Evolutionary conservation across 2,888 invertebrate genomes (phyloP), one percentile per base, ranked within the genome.

Genomic region (Chydorus sphaericus): DNA sequence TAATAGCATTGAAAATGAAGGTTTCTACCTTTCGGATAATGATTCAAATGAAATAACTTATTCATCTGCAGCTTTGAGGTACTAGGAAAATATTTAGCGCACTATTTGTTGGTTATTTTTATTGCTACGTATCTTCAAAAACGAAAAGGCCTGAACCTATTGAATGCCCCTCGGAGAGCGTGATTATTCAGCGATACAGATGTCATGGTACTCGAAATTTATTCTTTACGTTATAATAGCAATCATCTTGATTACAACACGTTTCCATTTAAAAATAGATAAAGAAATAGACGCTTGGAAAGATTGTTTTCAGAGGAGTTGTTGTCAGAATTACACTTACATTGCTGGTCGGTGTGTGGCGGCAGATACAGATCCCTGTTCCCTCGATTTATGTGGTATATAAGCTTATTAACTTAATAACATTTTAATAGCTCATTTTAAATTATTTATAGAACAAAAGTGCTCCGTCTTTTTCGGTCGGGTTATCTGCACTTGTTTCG

Each of bases 401-500:
- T n/a, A n/a, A n/a, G n/a, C n/a, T n/a, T n/a, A n/a, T n/a, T n/a
- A n/a, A n/a, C n/a, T n/a, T n/a, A n/a, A n/a, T n/a, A n/a, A n/a
- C n/a, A n/a, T n/a, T n/a, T n/a, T n/a, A n/a, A n/a, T n/a, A n/a
- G n/a, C n/a, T n/a, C n/a, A n/a, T n/a, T n/a, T n/a, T n/a, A n/a
- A n/a, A n/a, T n/a, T n/a, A n/a, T 36, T 5, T n/a, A 3, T 28
- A 44, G 81, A 81, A 66, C 82, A 82, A 64, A 75, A 74, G 49
- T 82, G 82, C 63, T 75, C 77, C 29, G 75, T 80, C n/a, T 76
- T 74, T 54, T 72, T 76, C 16, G 77, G 78, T 59, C 68, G 75
- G 39, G 71, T 82, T 31, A 79, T 81, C 69, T 82, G 82, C 67
- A 77, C 79, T 28, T 82, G 82, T 63, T 77, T 74, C 64, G 71